Base-by-base conservation (phyloP, 2,888 invertebrate species). In the Athrips mouffetella region DNA sequence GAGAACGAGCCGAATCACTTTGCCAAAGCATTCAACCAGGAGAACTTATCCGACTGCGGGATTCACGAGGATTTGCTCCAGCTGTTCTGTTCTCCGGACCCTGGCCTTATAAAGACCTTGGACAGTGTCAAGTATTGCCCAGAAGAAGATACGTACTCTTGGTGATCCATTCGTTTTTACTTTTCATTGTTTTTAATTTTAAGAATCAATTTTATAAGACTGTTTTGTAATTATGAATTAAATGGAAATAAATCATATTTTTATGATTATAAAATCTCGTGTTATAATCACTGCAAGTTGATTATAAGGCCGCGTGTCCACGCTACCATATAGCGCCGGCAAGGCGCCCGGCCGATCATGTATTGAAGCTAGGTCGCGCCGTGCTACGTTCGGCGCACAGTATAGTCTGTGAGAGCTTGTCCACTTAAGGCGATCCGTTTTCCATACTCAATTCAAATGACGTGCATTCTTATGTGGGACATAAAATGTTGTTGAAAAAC, bases 21-120 rank as follows among this genome's bases (percentile, higher is more conserved):
- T 58, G 83, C 82, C 60, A 89, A 80, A 70, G 93, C 94, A 1
- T 96, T 97, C 80, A 93, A 93, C 42, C 91, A 94, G 65, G 95
- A 95, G 77, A 96, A 95, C 79, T 89, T 97, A n/a, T 94, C 94
- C 0, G 97, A 96, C 74, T 96, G 96, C 70, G 97, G 97, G 4
- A 87, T 96, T 23, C 91, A 83, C 55, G 78, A 90, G 5, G 82
- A 85, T 18, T 83, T 93, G 67, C 75, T 94, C n/a, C 89, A 91
- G 58, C 88, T 90, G 50, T 93, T 94, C 76, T 94, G 94, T 67
- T 89, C 89, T 0, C 70, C 90, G 1, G 90, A 93, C 65, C 80
- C 88, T 0, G 67, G 70, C 11, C 62, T 83, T 6, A 81, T 92
- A 11, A 78, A 86, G 57, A 77, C 89, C 40, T 69, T 93, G 21